Percentiles rank a stretch among this genome's conserved stretches.
Evolutionary conservation across 2,113 vertebrate species (phyloP).

Genomic region (Uropsilus gracilis): DNA sequence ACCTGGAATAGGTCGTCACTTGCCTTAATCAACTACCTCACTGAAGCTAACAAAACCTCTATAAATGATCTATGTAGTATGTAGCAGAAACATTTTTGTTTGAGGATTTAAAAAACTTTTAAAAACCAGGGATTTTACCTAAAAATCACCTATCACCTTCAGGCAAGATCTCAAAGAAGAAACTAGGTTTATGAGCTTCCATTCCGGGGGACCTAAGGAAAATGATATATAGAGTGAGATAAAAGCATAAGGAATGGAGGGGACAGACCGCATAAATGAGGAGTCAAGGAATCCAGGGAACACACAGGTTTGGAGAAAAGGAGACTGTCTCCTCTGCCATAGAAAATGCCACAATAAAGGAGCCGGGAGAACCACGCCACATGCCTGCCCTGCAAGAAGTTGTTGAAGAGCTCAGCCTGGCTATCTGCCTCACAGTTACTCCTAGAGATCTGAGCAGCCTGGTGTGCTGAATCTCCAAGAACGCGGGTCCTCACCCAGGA

Average conservation of each 20-base stretch:
- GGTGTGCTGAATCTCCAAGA: too few species aligned
- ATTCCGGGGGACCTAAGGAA: neutral
- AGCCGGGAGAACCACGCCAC: too few species aligned
- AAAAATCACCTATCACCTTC: neutral
- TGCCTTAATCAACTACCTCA: neutral
- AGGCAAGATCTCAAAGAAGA: neutral
- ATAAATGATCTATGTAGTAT: neutral
- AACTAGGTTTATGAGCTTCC: neutral
- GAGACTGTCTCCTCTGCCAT: too few species aligned
- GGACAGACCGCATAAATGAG: too few species aligned
- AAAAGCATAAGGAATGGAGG: neutral
- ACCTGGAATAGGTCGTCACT: neutral
- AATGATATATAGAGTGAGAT: neutral
- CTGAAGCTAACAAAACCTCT: neutral
- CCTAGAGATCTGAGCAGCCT: too few species aligned
- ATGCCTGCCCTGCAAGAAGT: too few species aligned
- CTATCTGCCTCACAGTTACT: too few species aligned
- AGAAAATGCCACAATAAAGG: too few species aligned
- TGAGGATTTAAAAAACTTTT: neutral
- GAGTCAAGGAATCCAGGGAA: too few species aligned
- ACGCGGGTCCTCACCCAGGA: too few species aligned
- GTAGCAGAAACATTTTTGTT: neutral
- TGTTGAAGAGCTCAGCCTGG: too few species aligned
- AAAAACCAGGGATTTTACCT: neutral
- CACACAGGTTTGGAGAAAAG: too few species aligned